A percentile compares a stretch with the other conserved stretches of the same genome.
Evolutionary conservation across 2,113 vertebrate species (phyloP).

Genomic region (Cyanoramphus novaezelandiae): DNA sequence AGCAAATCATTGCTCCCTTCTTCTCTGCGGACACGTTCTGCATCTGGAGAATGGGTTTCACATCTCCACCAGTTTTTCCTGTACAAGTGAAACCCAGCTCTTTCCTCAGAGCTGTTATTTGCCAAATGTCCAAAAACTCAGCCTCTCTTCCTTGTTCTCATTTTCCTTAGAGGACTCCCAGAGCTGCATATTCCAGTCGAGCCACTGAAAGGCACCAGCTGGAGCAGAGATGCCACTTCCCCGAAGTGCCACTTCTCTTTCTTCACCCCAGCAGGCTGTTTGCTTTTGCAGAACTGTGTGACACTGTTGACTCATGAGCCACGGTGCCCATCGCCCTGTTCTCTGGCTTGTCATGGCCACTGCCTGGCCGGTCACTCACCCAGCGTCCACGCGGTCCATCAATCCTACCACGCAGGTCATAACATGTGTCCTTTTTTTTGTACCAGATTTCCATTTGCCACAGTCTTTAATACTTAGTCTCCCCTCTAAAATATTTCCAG

Average conservation of each 20-base stretch:
- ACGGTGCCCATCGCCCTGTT: neutral
- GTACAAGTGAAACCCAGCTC: neutral
- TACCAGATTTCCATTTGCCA: neutral
- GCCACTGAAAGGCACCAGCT: neutral
- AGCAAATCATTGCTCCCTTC: neutral
- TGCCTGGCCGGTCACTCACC: neutral
- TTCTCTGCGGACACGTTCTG: neutral
- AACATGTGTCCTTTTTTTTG: neutral
- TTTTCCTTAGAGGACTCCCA: neutral
- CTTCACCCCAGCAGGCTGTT: neutral
- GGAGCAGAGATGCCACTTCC: fast-evolving
- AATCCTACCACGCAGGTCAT: neutral
- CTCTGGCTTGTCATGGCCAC: neutral
- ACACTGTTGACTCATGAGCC: neutral
- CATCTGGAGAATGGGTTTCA: neutral
- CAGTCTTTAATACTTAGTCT: neutral
- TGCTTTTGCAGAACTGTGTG: neutral
- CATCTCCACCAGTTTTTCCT: neutral
- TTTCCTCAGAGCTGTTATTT: neutral
- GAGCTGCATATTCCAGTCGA: neutral
- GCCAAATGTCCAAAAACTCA: neutral
- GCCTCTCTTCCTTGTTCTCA: neutral
- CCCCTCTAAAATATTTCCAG: neutral
- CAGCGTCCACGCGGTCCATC: neutral
- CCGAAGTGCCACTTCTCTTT: neutral